phyloP scores from a whole-genome alignment of 2,113 vertebrate genomes.

The Dunckerocampus dactyliophorus region DNA sequence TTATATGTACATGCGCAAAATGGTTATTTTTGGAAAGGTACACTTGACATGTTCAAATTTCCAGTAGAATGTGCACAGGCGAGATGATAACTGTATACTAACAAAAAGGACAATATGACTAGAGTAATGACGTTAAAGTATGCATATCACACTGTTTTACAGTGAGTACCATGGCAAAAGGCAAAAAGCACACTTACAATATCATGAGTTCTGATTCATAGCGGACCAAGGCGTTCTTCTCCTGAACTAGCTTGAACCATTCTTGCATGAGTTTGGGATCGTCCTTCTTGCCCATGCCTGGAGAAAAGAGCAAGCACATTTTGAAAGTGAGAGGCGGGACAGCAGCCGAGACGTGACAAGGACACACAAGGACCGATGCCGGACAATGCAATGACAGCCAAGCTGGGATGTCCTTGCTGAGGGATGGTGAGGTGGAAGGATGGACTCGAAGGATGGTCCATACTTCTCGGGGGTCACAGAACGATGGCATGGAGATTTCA shows the following conservation, averaged over 20 bases:
- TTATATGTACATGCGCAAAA: too few relatives aligned
- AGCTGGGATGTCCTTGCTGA: constrained; percentile 65
- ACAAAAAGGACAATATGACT: too few relatives aligned
- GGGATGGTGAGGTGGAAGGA: constrained; percentile 47
- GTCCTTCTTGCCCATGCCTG: constrained; percentile 99
- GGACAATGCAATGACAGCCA: constrained; percentile 69
- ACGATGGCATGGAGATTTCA: constrained; percentile 54
- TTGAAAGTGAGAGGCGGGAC: constrained; percentile 20
- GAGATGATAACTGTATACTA: too few relatives aligned
- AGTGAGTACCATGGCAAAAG: too few relatives aligned
- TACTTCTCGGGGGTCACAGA: constrained; percentile 28
- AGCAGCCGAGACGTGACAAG: constrained; percentile 20
- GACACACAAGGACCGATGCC: constrained; percentile 47
- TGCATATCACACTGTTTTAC: too few relatives aligned
- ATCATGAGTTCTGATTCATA: constrained; percentile 99
- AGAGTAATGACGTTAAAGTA: too few relatives aligned
- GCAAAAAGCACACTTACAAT: constrained; percentile 81
- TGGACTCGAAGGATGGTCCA: constrained; percentile 34
- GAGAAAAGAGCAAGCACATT: constrained; percentile 27
- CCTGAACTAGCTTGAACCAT: constrained; percentile 98
- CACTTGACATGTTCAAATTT: too few relatives aligned
- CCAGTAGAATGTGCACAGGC: too few relatives aligned
- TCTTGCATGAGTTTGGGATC: constrained; percentile 98
- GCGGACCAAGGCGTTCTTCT: constrained; percentile 97
- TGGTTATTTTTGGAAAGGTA: too few relatives aligned